Percentiles rank a stretch among this genome's conserved stretches.
Conservation (phyloP, 2,113 vertebrate species). For the Chloropsis cyanopogon region DNA sequence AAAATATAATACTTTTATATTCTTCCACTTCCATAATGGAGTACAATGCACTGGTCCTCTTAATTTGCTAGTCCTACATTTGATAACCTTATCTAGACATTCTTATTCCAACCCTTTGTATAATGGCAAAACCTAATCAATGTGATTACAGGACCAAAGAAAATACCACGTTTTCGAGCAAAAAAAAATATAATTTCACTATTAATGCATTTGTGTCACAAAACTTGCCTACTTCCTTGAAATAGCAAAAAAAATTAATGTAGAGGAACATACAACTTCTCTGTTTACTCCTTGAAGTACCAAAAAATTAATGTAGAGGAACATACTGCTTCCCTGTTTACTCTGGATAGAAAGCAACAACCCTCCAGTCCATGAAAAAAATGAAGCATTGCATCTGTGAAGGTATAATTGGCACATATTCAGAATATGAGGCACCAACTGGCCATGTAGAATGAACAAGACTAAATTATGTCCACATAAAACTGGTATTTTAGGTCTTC, state of each 20-base stretch:
- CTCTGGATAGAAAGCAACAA: background rate
- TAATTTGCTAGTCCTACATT: background rate
- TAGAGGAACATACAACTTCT: background rate
- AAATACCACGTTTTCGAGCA: background rate
- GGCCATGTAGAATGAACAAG: background rate
- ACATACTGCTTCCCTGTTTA: background rate
- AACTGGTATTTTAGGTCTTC: background rate
- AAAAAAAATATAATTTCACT: background rate
- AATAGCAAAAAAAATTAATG: background rate
- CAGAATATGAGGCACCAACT: background rate
- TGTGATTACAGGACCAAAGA: background rate
- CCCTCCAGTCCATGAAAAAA: background rate
- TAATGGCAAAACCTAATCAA: background rate
- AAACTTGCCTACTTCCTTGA: background rate
- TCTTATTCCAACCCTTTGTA: background rate
- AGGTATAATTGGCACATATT: background rate
- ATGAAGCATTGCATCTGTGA: background rate
- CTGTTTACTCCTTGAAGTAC: background rate
- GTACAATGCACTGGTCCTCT: background rate
- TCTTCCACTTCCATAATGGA: background rate
- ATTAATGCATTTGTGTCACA: background rate
- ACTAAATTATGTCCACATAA: background rate
- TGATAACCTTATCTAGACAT: background rate
- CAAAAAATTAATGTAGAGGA: background rate
- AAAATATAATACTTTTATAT: background rate